Evolutionary conservation across 2,113 vertebrate species (phyloP), one percentile per base, ranked within the genome.

Genomic region (Elanus axillaris): DNA sequence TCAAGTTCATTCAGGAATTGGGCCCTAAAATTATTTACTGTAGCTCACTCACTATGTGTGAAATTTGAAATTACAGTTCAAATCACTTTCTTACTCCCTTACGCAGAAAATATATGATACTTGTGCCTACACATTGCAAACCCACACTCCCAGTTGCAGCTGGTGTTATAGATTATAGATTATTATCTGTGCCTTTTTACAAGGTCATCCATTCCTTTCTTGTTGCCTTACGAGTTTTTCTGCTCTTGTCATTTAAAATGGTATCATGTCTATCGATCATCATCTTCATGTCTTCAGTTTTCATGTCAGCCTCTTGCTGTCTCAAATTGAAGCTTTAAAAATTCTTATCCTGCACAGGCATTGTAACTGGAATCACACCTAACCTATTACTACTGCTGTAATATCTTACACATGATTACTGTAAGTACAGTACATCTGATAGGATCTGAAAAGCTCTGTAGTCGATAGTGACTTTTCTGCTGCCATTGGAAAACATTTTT

Each of bases 271-370:
- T 93, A 94, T 96, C 36, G 9, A 96, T 97, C 94, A 74, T 71
- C 94, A 93, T 93, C 92, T 88, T 94, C 90, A 64, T 77, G 91
- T 89, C 96, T 95, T 94, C 95, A 95, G 95, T 96, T 94, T 96
- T 92, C 80, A 43, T 87, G 94, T 94, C 96, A 97, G 40, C 55
- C 36, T 78, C 76, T 67, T 87, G 72, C 83, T 94, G 88, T 94
- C 83, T 95, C 76, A 96, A 94, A 95, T 31, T 84, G 94, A 95
- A 89, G 86, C 92, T 97, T 95, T 91, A 95, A 96, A 93, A 94
- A n/a, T 56, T 94, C 90, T 94, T 96, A 95, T 97, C 95, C 86
- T 81, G 26, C 87, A 47, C 60, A 85, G 50, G 29, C 81, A 90
- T 95, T 96, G 96, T 96, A 95, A 84, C 72, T 92, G 76, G 86